Evolutionary conservation across 2,113 vertebrate species (phyloP), one percentile per base, ranked within the genome.

Genomic region (Otis tarda): DNA sequence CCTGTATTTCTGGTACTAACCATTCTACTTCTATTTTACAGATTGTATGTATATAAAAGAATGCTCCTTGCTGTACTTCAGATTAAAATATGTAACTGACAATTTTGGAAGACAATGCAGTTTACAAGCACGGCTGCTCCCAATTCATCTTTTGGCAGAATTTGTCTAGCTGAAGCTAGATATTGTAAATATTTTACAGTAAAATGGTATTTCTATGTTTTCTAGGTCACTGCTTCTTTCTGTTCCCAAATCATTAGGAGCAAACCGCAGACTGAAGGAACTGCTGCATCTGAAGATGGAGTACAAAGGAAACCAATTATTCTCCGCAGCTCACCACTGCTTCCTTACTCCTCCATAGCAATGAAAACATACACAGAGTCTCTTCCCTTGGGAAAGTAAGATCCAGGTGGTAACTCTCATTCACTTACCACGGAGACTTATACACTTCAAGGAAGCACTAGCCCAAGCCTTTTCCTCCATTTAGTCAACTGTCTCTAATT

Each of bases 191-290:
- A 93, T 96, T 97, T 95, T 82, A 96, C 80, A 95, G 39, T 83
- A 93, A 96, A 89, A 93, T 2, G 4, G 25, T 94, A 96, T 79
- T 92, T 76, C 92, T 82, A 0, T 75, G 50, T 92, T 96, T 96
- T 96, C 90, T 90, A 96, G 94, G 95, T 94, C 95, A 96, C 57
- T 89, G 93, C 77, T 90, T 53, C 93, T 89, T 92, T 91, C 76
- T 92, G n/a, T 57, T 95, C 37, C 61, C 0, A 1, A 89, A 84
- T 87, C 53, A 79, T 84, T 83, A 85, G 50, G 8, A 85, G 55
- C 55, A 87, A 91, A 71, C 22, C 63, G 70, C 78, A 86, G 28
- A 69, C 55, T 37, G 74, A 91, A 88, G 57, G 37, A 93, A 85
- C 61, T 45, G 35, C 86, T 92, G 59, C 64, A 78, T 92, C 65